These are phyloP conservation scores for Astyanax mexicanus DNA, from an alignment of 2,797 vertebrate genomes.

Conservation along the genomic window DNA sequence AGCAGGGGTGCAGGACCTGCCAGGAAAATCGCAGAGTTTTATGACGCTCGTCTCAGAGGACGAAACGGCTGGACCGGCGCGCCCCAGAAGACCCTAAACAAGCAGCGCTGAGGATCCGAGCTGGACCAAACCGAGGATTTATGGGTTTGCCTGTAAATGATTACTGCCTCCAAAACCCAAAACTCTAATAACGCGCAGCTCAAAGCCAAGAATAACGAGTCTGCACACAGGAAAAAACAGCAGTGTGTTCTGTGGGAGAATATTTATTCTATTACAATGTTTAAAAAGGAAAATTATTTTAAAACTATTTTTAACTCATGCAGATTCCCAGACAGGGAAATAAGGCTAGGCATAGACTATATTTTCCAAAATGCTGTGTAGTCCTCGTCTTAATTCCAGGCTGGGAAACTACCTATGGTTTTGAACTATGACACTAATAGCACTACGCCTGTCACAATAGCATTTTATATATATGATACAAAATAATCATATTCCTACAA, in stretches of 20 bases:
- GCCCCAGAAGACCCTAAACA: conserved; percentile 45
- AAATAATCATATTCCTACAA: too few relatives aligned
- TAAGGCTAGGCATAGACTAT: too few relatives aligned
- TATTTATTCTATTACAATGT: not conserved
- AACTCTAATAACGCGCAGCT: conserved; percentile 21
- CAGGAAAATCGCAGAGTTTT: conserved; percentile 49
- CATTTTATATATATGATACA: too few relatives aligned
- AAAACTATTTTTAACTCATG: not conserved
- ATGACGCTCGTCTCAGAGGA: conserved; percentile 38
- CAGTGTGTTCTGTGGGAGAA: conserved; percentile 1
- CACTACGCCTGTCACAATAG: too few relatives aligned
- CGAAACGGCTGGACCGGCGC: conserved; percentile 24
- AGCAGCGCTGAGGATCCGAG: conserved; percentile 55
- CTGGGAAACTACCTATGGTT: too few relatives aligned
- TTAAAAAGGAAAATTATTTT: not conserved
- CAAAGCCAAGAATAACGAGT: conserved; percentile 26
- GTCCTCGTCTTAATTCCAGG: too few relatives aligned
- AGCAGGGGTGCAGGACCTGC: conserved; percentile 45
- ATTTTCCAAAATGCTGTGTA: too few relatives aligned
- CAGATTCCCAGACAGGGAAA: too few relatives aligned
- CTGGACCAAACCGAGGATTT: conserved; percentile 72
- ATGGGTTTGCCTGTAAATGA: conserved; percentile 58
- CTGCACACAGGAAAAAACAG: conserved; percentile 1
- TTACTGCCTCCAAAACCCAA: conserved; percentile 35
- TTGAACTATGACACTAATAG: too few relatives aligned